A percentile compares a stretch with the other conserved stretches of the same genome.
These are phyloP conservation scores for Choloepus didactylus DNA, from an alignment of 2,797 vertebrate genomes.

Conservation along the genomic window DNA sequence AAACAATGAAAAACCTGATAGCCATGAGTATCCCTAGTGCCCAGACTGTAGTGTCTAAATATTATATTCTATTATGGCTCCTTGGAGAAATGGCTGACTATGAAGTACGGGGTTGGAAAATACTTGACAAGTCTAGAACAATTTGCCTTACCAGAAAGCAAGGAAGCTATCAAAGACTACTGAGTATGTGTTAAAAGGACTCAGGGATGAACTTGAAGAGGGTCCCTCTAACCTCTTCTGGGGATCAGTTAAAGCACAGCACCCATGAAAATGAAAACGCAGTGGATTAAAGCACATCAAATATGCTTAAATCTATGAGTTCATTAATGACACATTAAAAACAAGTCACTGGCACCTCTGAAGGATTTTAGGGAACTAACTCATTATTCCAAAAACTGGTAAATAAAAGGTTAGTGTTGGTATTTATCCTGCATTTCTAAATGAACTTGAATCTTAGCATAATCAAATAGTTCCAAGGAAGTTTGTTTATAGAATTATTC, in stretches of 20 bases:
- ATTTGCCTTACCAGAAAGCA: neutral
- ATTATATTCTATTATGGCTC: neutral
- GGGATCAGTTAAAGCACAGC: neutral
- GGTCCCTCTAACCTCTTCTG: neutral
- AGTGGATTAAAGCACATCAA: neutral
- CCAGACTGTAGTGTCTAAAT: neutral
- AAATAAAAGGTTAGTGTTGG: neutral
- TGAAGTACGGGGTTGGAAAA: neutral
- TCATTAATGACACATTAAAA: neutral
- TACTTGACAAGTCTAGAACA: neutral
- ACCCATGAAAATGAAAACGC: neutral
- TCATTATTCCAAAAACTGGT: neutral
- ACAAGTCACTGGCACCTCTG: neutral
- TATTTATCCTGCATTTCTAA: neutral
- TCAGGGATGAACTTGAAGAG: neutral
- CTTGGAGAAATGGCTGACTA: neutral
- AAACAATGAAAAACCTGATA: neutral
- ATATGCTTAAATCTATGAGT: neutral
- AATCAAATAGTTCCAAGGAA: slow-evolving; percentile 2
- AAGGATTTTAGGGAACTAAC: neutral
- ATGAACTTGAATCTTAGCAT: neutral
- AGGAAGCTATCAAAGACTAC: neutral
- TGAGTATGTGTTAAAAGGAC: neutral
- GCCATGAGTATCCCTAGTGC: neutral
- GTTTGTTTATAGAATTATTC: neutral